Evolutionary conservation across 2,113 vertebrate genomes (phyloP).

Genomic region (Bufo bufo): DNA sequence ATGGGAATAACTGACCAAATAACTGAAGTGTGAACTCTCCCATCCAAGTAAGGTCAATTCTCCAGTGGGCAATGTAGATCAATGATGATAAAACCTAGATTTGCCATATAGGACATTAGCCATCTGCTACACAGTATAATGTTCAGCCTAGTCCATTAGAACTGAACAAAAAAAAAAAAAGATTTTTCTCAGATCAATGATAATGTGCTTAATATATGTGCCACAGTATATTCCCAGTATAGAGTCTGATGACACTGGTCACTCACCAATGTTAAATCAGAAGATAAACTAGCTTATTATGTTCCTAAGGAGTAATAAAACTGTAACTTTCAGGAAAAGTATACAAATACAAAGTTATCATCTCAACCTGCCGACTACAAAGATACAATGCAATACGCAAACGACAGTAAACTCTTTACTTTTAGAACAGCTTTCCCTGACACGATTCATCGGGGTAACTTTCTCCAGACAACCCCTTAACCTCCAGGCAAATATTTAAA

Average conservation of each 20-base stretch:
- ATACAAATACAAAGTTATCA: neutral
- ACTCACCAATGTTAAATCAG: neutral
- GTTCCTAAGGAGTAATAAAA: neutral
- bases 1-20: too few species aligned
- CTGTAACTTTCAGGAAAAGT: neutral
- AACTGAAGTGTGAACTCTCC: too few species aligned
- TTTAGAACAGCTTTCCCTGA: slow-evolving; percentile 1
- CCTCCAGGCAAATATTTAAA: slow-evolving; percentile 33
- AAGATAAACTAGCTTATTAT: neutral
- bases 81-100: neutral
- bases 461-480: slow-evolving; percentile 20
- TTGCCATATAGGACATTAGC: neutral
- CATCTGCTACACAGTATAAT: neutral
- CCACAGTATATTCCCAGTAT: neutral
- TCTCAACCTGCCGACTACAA: neutral
- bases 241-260: neutral
- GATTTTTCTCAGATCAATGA: neutral
- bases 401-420: neutral
- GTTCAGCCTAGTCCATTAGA: neutral
- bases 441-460: neutral
- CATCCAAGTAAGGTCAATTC: too few species aligned
- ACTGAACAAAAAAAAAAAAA: too few species aligned
- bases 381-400: neutral
- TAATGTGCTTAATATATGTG: neutral
- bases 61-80: neutral